Evolutionary conservation across 1,140 invertebrate genomes (phyloP), one percentile per base, ranked within the genome.

Genomic region (Drosophila murphyi): DNA sequence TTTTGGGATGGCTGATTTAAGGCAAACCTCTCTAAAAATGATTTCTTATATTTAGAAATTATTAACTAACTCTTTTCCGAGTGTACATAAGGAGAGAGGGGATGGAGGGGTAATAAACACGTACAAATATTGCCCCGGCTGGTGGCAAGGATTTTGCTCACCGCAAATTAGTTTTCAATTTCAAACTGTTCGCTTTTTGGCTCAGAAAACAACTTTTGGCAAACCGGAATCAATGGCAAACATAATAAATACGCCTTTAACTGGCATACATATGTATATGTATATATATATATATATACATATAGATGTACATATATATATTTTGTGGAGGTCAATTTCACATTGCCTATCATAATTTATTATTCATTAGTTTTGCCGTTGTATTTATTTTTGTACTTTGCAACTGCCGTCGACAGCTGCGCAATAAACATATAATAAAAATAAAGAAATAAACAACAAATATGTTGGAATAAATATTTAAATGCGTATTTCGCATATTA

Each of bases 311-410:
- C 3, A 39, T 10, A 39, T n/a, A n/a, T 43, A n/a, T 43, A 43
- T 1, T 1, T 20, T 20, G 20, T 43, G 10, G 39, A 43, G 39
- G 39, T 43, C 39, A n/a, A 43, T n/a, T 43, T 2, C 39, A n/a
- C 10, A 43, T n/a, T 3, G 39, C 39, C 37, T 39, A 41, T 67
- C 71, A 80, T 70, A 45, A 78, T 82, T 73, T 82, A 82, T 78
- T 64, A 48, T 69, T 51, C 65, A 75, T 64, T 79, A 69, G 68
- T 57, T 31, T 51, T 52, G 35, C 51, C 34, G 34, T 45, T 37
- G 43, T 87, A 81, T 87, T 87, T 87, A 71, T 55, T 75, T 88
- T 89, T 78, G 83, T 65, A 78, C 39, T 89, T 88, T 83, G 80
- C 82, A 78, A 70, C 54, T 35, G 70, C 34, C 61, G 51, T 51